These are phyloP conservation scores for Phyllotis vaccarum DNA, from an alignment of 2,797 vertebrate species.

Conservation along the genomic window DNA sequence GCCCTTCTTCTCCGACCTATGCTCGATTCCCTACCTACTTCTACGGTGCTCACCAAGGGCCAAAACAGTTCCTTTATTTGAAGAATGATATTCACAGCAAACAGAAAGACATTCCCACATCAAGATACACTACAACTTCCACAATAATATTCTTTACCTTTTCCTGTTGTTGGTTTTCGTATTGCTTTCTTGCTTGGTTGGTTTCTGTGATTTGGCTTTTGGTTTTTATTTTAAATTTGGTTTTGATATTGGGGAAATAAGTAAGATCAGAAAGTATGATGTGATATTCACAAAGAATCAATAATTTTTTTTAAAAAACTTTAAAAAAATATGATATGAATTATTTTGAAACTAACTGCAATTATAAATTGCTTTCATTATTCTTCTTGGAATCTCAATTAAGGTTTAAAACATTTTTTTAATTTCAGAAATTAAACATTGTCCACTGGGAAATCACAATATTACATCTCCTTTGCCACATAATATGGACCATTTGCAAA, in stretches of 20 bases:
- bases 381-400: background rate
- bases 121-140: background rate
- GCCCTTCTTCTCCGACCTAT: no score
- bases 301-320: background rate
- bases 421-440: conserved; percentile 43
- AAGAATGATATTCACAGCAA: no score
- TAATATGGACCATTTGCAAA: background rate
- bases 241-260: background rate
- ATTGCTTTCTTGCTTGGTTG: background rate
- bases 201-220: background rate
- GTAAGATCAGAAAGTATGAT: background rate
- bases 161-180: background rate
- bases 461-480: background rate
- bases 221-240: background rate
- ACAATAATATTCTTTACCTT: background rate
- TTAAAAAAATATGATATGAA: background rate
- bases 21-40: no score
- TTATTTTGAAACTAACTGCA: conserved; percentile 49
- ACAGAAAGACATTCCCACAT: no score
- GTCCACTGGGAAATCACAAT: conserved; percentile 4
- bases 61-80: no score
- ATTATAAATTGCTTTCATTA: conserved; percentile 1
- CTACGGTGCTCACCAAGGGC: no score
- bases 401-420: conserved; percentile 39
- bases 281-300: background rate